Conservation (phyloP, 1,140 invertebrate genomes). For the Zaprionus nigranus region DNA sequence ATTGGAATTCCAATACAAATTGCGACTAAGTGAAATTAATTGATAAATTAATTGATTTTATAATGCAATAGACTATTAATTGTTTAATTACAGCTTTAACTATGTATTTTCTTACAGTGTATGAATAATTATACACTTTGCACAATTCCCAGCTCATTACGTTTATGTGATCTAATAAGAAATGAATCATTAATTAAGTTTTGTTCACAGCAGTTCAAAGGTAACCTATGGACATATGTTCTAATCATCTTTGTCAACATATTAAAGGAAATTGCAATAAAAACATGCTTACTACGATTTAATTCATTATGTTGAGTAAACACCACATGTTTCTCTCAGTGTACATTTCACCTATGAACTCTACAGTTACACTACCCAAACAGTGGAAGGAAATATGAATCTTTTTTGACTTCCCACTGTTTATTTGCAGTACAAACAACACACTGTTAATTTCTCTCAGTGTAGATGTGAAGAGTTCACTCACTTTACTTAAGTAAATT, state of each 20-base stretch:
- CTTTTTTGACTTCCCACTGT: background rate
- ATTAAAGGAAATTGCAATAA: background rate
- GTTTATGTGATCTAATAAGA: too few species aligned
- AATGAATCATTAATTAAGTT: too few species aligned
- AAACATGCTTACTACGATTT: background rate
- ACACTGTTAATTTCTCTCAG: background rate
- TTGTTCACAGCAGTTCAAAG: too few species aligned
- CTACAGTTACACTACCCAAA: too few species aligned
- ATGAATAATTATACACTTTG: too few species aligned
- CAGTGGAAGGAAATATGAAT: background rate
- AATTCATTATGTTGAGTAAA: background rate
- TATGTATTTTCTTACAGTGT: too few species aligned
- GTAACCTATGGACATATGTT: too few species aligned
- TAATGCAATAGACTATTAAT: background rate
- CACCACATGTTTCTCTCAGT: background rate
- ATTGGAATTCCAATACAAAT: background rate
- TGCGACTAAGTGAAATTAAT: background rate
- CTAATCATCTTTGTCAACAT: too few species aligned
- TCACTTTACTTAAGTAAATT: conserved; percentile 12
- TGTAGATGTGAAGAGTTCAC: background rate
- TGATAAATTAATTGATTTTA: background rate
- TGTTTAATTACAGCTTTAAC: background rate
- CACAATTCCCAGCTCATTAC: too few species aligned
- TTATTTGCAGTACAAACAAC: background rate
- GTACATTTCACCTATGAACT: background rate